These are phyloP conservation scores for Microtus ochrogaster DNA, from an alignment of 2,113 vertebrate genomes.

Conservation along the genomic window DNA sequence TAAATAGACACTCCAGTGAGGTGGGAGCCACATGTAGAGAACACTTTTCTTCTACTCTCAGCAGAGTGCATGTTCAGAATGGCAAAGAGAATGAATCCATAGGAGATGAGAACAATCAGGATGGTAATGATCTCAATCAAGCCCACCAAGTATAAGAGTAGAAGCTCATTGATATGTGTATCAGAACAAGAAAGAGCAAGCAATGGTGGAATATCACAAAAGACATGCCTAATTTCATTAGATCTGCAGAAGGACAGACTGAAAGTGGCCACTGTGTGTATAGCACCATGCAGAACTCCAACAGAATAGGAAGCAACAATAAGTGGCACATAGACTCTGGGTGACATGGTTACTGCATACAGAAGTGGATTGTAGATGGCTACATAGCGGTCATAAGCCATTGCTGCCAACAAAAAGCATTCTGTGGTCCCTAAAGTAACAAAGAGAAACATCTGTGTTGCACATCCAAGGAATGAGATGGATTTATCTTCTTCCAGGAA, in stretches of 20 bases:
- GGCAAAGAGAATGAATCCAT: neutral
- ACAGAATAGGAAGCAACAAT: neutral
- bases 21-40: conserved; percentile 43
- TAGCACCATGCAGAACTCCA: neutral
- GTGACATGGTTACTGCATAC: neutral
- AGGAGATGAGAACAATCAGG: neutral
- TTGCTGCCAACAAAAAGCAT: neutral
- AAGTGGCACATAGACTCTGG: neutral
- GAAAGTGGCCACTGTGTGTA: neutral
- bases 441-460: conserved; percentile 45
- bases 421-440: conserved; percentile 54
- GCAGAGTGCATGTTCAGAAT: neutral
- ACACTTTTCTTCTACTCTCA: neutral
- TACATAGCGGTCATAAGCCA: neutral
- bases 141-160: neutral
- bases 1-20: conserved; percentile 64
- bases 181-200: conserved; percentile 19
- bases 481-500: conserved; percentile 23
- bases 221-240: neutral
- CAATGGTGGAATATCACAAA: neutral
- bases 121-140: neutral
- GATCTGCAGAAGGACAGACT: neutral
- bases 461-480: conserved; percentile 37
- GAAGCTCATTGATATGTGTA: neutral
- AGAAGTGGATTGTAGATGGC: neutral